Conservation (phyloP, 2,113 vertebrate species). For the Eurystomus gularis region DNA sequence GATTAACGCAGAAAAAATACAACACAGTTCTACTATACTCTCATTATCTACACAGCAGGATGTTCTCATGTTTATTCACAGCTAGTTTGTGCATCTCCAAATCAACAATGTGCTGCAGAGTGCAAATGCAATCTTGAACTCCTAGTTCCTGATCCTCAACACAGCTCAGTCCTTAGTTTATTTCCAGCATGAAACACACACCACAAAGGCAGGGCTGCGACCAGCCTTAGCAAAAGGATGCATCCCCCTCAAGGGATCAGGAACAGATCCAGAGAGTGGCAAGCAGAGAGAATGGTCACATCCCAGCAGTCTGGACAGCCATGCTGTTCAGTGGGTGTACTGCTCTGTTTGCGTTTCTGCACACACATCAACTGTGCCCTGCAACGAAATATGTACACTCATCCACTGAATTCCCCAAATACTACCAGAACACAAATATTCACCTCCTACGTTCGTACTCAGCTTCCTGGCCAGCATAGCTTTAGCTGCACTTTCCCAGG, state of each 20-base stretch:
- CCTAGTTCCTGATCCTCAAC: background rate
- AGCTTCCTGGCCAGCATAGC: slow-evolving; percentile 81
- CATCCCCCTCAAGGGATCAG: background rate
- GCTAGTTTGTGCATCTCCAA: background rate
- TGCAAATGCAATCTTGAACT: background rate
- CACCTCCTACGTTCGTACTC: slow-evolving; percentile 76
- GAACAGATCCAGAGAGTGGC: background rate
- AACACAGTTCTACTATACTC: background rate
- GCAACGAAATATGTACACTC: background rate
- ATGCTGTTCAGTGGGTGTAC: background rate
- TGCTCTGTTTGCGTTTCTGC: background rate
- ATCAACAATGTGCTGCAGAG: background rate
- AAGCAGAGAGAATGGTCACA: background rate
- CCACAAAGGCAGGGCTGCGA: background rate
- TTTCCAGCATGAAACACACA: background rate
- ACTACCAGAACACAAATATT: background rate
- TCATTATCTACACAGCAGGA: background rate
- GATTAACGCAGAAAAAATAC: background rate
- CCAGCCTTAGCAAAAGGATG: background rate
- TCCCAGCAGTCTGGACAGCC: background rate
- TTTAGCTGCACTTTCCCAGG: slow-evolving; percentile 82
- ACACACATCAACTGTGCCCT: background rate
- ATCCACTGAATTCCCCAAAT: background rate
- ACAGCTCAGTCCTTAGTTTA: background rate
- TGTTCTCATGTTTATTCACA: background rate